These are phyloP conservation scores for Nesometra sesokonis DNA, from an alignment of 35 echinoderm and acorn worm species.

Conservation along the genomic window DNA sequence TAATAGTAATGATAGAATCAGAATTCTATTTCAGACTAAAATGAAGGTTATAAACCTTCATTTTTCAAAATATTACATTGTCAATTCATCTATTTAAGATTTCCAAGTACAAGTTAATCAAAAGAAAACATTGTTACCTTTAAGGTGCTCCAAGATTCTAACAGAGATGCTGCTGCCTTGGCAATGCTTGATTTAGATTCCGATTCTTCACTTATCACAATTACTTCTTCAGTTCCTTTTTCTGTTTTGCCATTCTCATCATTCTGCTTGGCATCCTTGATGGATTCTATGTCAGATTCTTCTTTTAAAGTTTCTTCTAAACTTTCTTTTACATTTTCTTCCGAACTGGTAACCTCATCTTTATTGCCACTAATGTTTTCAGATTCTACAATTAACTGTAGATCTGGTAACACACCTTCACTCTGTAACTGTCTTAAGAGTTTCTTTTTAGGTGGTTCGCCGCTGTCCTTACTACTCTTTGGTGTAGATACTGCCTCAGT, in stretches of 20 bases:
- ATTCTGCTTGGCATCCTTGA: neutral
- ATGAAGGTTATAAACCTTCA: too few species aligned
- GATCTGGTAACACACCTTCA: neutral
- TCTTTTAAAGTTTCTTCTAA: neutral
- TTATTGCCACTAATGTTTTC: neutral
- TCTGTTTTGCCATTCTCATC: neutral
- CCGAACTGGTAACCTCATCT: neutral
- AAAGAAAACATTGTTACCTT: conserved; percentile 48
- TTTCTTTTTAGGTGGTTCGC: neutral
- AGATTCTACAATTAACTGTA: neutral
- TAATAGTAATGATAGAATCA: too few species aligned
- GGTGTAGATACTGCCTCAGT: neutral
- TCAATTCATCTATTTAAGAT: neutral
- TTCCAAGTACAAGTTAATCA: too few species aligned
- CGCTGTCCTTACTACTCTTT: neutral
- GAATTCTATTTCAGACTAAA: too few species aligned
- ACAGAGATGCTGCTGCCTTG: conserved; percentile 34
- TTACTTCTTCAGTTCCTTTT: neutral
- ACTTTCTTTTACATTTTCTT: too few species aligned
- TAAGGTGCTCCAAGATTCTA: conserved; percentile 74
- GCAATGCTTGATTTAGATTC: conserved; percentile 25
- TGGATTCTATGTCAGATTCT: neutral
- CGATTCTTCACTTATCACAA: neutral
- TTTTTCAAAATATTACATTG: neutral
- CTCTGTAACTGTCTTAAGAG: neutral